Conservation (phyloP, 2,113 vertebrate species). For the Bos taurus region ARS-UCD2.0 NC_037342.1:2980501-2981000, state of each 20-base stretch:
- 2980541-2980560: not conserved
- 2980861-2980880: not conserved
- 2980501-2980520: not conserved
- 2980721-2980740: not conserved
- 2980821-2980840: not conserved
- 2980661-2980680: not conserved
- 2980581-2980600: not conserved
- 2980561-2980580: too few species aligned
- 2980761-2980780: not conserved
- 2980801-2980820: not conserved
- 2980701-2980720: not conserved
- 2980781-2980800: slow-evolving; percentile 18
- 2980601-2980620: not conserved
- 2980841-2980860: not conserved
- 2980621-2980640: not conserved
- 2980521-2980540: not conserved
- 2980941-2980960: not conserved
- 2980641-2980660: not conserved
- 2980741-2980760: slow-evolving; percentile 23
- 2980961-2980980: not conserved
- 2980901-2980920: not conserved
- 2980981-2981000: not conserved
- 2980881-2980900: not conserved
- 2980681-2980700: not conserved
- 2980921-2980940: not conserved